phyloP scores from a whole-genome alignment of 2,797 vertebrate genomes.

The Scleropages formosus region DNA sequence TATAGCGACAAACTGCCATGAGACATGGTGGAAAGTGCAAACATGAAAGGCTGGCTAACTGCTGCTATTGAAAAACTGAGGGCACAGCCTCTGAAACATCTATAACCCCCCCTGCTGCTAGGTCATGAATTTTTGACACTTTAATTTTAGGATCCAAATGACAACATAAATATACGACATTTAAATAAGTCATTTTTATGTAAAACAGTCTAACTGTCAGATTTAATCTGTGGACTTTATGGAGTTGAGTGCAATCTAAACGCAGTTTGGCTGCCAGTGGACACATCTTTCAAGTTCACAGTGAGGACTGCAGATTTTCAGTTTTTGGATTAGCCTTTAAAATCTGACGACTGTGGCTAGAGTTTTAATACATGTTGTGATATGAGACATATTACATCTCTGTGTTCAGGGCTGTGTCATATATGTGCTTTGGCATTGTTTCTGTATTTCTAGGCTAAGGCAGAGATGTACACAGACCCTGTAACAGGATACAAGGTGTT shows the following conservation, averaged over 20 bases:
- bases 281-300: too few relatives aligned
- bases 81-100: not conserved
- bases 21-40: conserved; percentile 5
- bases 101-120: not conserved
- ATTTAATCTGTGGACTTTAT: not conserved
- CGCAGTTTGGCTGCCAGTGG: too few relatives aligned
- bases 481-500: conserved; percentile 69
- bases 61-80: not conserved
- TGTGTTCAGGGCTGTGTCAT: conserved; percentile 21
- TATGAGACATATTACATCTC: conserved; percentile 12
- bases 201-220: not conserved
- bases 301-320: not conserved
- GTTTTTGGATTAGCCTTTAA: not conserved
- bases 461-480: conserved; percentile 74
- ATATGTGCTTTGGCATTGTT: conserved; percentile 17
- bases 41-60: not conserved
- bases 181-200: not conserved
- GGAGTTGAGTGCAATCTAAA: too few relatives aligned
- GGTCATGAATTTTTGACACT: not conserved
- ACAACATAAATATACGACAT: not conserved
- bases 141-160: not conserved
- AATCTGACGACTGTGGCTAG: not conserved
- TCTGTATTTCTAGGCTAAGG: conserved; percentile 65
- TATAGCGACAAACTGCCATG: conserved; percentile 23
- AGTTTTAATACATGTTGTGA: conserved; percentile 2